Conservation (phyloP, 2,113 vertebrate species). For the Acanthisitta chloris region DNA sequence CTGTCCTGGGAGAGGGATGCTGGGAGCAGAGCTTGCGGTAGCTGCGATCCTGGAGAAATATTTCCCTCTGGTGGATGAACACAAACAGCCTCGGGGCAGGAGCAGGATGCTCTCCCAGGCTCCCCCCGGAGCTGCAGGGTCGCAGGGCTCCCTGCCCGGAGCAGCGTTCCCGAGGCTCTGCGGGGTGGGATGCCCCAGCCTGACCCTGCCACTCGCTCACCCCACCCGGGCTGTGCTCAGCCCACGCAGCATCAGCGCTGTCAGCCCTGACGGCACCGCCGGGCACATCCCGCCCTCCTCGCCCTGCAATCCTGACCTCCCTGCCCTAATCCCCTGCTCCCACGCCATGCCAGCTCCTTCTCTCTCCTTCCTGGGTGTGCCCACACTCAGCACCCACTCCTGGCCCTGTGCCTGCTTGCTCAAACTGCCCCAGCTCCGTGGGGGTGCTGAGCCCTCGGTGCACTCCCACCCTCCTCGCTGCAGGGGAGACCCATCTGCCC, state of each 20-base stretch:
- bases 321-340: neutral
- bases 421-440: neutral
- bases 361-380: neutral
- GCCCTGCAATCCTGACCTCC: neutral
- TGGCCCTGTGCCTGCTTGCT: neutral
- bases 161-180: fast-evolving
- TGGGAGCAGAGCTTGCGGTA: fast-evolving
- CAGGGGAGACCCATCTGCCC: fast-evolving
- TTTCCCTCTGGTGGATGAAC: conserved; percentile 58
- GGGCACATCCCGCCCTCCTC: neutral
- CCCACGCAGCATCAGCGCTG: neutral
- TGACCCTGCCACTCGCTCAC: neutral
- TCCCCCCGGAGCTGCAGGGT: fast-evolving
- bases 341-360: neutral
- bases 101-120: neutral
- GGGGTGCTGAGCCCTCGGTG: neutral
- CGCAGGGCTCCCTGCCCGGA: neutral
- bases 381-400: neutral
- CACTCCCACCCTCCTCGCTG: fast-evolving
- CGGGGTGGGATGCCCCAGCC: neutral
- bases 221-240: neutral
- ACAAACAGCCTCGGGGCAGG: neutral
- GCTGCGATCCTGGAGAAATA: neutral
- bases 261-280: neutral
- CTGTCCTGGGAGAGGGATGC: neutral